Evolutionary conservation across 2,888 invertebrate species (phyloP).

Genomic region (Onchidella celtica): DNA sequence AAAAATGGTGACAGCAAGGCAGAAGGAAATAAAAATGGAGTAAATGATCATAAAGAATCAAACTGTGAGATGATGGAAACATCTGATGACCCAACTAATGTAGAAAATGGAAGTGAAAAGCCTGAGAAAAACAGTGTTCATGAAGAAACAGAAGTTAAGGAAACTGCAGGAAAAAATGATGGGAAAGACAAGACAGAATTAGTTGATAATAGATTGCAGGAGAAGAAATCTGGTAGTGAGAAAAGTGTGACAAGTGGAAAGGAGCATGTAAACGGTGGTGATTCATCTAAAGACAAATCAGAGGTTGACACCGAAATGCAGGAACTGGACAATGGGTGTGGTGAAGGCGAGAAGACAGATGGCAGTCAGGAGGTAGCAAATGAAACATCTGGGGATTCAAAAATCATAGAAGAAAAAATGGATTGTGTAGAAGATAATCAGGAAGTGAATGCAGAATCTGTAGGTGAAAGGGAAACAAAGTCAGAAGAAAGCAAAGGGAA

Average conservation of each 20-base stretch:
- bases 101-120: background rate
- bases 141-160: background rate
- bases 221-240: too few species aligned
- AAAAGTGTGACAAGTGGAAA: background rate
- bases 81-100: too few species aligned
- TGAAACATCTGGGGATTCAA: background rate
- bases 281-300: background rate
- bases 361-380: background rate
- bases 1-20: background rate
- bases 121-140: background rate
- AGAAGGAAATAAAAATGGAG: background rate
- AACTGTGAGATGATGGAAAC: too few species aligned
- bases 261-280: background rate
- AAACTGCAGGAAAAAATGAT: background rate
- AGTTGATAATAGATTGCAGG: too few species aligned
- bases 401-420: background rate
- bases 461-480: background rate
- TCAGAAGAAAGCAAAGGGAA: background rate
- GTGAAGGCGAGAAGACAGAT: constrained; percentile 3
- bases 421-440: background rate
- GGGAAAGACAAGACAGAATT: background rate
- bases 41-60: background rate
- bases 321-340: background rate
- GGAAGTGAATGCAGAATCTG: background rate
- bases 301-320: background rate